Evolutionary conservation across 2,797 vertebrate genomes (phyloP).

Genomic region (Halcyon smyrnensis): DNA sequence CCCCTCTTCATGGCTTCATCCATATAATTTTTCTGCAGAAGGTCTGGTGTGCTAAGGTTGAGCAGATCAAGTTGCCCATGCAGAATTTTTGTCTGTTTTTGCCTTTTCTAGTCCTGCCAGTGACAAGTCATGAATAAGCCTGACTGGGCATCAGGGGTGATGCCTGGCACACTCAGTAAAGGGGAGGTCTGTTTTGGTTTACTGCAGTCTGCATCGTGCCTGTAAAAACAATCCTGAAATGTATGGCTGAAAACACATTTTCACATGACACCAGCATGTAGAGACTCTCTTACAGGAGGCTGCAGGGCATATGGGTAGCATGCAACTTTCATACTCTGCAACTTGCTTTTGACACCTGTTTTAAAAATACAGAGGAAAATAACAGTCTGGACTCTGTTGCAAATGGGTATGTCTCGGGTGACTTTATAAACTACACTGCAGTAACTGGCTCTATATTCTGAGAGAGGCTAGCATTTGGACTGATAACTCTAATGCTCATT

Average conservation of each 20-base stretch:
- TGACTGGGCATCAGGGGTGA: neutral
- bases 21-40: neutral
- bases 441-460: neutral
- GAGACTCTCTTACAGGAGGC: neutral
- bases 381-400: neutral
- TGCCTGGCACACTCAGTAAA: neutral
- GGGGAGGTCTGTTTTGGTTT: neutral
- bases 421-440: neutral
- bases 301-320: neutral
- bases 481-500: neutral
- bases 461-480: neutral
- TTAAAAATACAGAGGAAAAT: neutral
- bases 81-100: neutral
- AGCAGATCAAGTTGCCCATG: neutral
- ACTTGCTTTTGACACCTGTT: neutral
- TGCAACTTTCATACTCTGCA: neutral
- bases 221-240: slow-evolving; percentile 4
- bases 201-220: neutral
- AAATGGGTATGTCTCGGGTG: neutral
- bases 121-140: neutral
- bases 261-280: neutral
- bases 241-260: slow-evolving; percentile 17
- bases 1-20: neutral
- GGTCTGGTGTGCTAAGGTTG: neutral
- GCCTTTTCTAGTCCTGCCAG: neutral